Conservation (phyloP, 2,797 vertebrate species). For the Tenualosa ilisha region DNA sequence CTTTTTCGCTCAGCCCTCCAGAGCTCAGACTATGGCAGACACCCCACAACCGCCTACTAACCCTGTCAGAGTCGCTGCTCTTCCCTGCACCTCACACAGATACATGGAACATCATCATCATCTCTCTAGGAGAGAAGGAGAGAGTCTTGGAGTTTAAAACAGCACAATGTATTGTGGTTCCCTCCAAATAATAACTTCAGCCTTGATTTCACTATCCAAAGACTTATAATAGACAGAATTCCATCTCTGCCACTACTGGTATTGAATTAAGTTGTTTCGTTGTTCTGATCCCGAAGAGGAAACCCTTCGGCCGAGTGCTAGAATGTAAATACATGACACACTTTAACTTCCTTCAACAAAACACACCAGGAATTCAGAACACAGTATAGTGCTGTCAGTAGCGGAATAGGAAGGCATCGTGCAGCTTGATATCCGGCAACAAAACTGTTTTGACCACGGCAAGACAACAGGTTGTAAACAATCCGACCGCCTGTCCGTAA, state of each 20-base stretch:
- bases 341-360: not conserved
- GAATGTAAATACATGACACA: not conserved
- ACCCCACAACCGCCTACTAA: not conserved
- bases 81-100: not conserved
- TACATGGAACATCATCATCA: not conserved
- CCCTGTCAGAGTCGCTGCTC: not conserved
- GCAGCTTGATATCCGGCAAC: not conserved
- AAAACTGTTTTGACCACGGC: not conserved
- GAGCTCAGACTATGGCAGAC: not conserved
- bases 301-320: too few species aligned
- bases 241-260: too few species aligned
- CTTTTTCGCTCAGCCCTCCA: not conserved
- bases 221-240: too few species aligned
- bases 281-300: too few species aligned
- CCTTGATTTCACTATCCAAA: too few species aligned
- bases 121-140: not conserved
- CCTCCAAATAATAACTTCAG: too few species aligned
- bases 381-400: too few species aligned
- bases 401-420: not conserved
- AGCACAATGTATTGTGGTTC: too few species aligned
- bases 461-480: slow-evolving; percentile 22
- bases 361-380: not conserved
- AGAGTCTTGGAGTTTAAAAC: not conserved
- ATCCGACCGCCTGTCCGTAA: slow-evolving; percentile 11
- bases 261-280: too few species aligned